These are phyloP conservation scores for Catocala sponsa DNA, from an alignment of 2,888 invertebrate species.

Conservation along the genomic window DNA sequence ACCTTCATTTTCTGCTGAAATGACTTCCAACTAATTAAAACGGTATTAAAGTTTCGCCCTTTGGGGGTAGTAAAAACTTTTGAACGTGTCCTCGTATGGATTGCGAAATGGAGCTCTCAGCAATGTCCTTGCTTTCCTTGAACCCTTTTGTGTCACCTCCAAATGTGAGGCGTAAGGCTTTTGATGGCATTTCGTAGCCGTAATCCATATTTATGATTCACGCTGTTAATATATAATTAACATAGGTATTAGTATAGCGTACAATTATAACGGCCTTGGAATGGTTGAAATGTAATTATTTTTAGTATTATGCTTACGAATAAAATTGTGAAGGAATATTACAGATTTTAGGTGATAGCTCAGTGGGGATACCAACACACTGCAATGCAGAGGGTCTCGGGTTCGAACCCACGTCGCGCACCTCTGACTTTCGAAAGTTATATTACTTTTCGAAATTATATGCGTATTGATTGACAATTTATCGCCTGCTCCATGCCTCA, in stretches of 20 bases:
- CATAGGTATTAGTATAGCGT: neutral
- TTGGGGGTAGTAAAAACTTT: slow-evolving; percentile 70
- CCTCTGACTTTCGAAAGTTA: too few species aligned
- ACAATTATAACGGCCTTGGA: neutral
- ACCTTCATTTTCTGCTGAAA: slow-evolving; percentile 60
- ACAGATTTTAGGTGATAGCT: too few species aligned
- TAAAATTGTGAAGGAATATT: too few species aligned
- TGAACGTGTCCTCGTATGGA: slow-evolving; percentile 44
- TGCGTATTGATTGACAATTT: too few species aligned
- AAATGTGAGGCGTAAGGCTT: slow-evolving; percentile 14
- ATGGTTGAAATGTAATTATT: neutral
- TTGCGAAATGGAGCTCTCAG: slow-evolving; percentile 27
- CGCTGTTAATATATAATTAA: neutral
- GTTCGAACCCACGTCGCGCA: too few species aligned
- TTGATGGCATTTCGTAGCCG: slow-evolving; percentile 14
- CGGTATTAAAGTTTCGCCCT: slow-evolving; percentile 64
- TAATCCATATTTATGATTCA: slow-evolving; percentile 26
- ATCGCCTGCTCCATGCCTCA: too few species aligned
- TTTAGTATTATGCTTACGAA: too few species aligned
- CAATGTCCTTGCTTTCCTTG: slow-evolving; percentile 19
- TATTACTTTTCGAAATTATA: too few species aligned
- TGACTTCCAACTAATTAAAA: slow-evolving; percentile 71
- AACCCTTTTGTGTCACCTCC: slow-evolving; percentile 41
- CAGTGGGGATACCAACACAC: too few species aligned
- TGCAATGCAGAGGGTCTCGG: too few species aligned